Evolutionary conservation across 2,797 vertebrate genomes (phyloP).

Genomic region (Rhynchonycteris naso): DNA sequence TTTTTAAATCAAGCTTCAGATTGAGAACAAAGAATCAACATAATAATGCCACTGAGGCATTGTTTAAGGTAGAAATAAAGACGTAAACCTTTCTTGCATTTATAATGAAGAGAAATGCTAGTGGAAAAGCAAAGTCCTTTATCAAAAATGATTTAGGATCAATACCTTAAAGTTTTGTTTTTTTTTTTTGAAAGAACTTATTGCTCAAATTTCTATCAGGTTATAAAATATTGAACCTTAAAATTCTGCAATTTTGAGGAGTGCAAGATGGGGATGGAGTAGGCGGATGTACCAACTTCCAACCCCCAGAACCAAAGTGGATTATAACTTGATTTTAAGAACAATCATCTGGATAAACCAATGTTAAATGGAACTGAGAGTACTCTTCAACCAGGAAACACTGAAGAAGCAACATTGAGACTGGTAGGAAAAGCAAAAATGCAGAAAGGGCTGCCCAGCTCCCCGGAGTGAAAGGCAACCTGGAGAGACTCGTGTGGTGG

Average conservation of each 20-base stretch:
- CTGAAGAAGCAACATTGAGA: too few species aligned
- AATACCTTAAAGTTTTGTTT: neutral
- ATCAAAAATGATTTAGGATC: neutral
- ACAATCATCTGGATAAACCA: too few species aligned
- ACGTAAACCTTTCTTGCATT: neutral
- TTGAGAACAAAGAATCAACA: constrained; percentile 32
- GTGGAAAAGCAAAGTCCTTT: neutral
- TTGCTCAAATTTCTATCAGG: neutral
- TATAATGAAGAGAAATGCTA: neutral
- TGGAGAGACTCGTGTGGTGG: too few species aligned
- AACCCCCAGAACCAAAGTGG: too few species aligned
- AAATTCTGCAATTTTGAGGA: constrained; percentile 29
- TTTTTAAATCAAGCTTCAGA: constrained; percentile 9
- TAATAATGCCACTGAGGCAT: neutral
- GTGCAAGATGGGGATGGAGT: too few species aligned
- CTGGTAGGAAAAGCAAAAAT: too few species aligned
- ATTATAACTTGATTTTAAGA: too few species aligned
- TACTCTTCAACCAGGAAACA: too few species aligned
- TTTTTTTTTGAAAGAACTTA: neutral
- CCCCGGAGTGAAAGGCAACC: too few species aligned
- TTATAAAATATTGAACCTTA: neutral
- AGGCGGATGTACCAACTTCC: too few species aligned
- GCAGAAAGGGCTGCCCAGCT: too few species aligned
- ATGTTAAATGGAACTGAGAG: too few species aligned
- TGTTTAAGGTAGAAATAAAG: constrained; percentile 23